Evolutionary conservation across 2,888 invertebrate genomes (phyloP).

Genomic region (Tupiocoris notatus): DNA sequence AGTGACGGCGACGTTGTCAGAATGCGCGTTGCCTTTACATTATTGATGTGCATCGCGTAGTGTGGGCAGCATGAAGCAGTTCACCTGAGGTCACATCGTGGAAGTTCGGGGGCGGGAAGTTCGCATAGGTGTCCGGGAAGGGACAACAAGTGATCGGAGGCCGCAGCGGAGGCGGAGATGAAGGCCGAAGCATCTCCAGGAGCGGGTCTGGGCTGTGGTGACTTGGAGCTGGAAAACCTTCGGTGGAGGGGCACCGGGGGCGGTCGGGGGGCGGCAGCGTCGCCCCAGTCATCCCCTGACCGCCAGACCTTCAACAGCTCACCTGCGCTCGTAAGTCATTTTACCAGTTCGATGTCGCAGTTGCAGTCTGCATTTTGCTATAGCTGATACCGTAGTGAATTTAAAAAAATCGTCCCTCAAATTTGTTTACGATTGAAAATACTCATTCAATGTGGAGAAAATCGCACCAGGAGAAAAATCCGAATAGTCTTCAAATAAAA

Average conservation of each 20-base stretch:
- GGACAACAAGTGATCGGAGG: conserved; percentile 20
- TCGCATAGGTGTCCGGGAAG: background rate
- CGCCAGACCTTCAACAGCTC: conserved; percentile 32
- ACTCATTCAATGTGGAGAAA: no score
- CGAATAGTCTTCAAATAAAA: no score
- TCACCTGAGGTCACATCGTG: background rate
- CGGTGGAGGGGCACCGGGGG: background rate
- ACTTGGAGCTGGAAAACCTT: background rate
- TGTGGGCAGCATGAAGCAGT: no score
- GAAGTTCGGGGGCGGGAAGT: background rate
- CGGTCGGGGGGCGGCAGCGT: conserved; percentile 14
- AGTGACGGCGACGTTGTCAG: no score
- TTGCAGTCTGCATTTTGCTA: no score
- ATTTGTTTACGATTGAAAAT: no score
- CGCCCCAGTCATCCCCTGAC: conserved; percentile 39
- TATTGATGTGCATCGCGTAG: no score
- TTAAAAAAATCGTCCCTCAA: no score
- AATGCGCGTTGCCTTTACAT: no score
- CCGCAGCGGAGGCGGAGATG: no score
- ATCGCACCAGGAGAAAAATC: no score
- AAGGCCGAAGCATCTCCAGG: background rate
- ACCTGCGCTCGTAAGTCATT: conserved; percentile 18
- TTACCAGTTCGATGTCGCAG: background rate
- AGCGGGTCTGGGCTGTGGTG: background rate
- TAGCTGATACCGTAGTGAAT: no score